Percentiles rank a stretch among this genome's conserved stretches.
Evolutionary conservation across 30 jellyfish, hydroid and myxozoan genomes (phyloP).

Genomic region (Haliclystus octoradiatus): DNA sequence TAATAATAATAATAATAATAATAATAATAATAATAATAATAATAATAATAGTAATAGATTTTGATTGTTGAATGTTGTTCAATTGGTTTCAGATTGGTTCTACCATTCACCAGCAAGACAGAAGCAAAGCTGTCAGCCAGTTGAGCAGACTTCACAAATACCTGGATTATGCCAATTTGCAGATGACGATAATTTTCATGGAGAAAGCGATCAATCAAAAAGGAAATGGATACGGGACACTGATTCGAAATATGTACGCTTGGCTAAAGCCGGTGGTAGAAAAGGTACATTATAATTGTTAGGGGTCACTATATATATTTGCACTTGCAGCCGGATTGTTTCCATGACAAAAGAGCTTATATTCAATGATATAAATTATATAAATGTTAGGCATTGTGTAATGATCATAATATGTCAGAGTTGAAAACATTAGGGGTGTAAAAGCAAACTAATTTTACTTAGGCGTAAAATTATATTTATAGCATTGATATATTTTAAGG

Average conservation of each 20-base stretch:
- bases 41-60: neutral
- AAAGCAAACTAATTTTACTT: too few relatives aligned
- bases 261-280: constrained; percentile 80
- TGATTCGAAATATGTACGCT: constrained; percentile 48
- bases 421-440: too few relatives aligned
- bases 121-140: constrained; percentile 3
- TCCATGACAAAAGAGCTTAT: too few relatives aligned
- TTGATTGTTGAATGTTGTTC: too few relatives aligned
- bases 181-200: constrained; percentile 12
- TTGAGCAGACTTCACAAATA: constrained; percentile 48
- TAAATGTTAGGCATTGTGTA: too few relatives aligned
- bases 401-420: too few relatives aligned
- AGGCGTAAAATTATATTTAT: too few relatives aligned
- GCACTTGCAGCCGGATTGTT: too few relatives aligned
- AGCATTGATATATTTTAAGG: too few relatives aligned
- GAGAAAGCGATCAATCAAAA: constrained; percentile 25
- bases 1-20: neutral
- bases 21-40: neutral
- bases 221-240: constrained; percentile 77
- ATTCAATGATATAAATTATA: too few relatives aligned
- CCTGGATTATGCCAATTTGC: constrained; percentile 59
- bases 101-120: constrained; percentile 54
- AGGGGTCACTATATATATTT: too few relatives aligned
- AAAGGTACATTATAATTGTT: constrained; percentile 25
- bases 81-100: constrained; percentile 60